Percentiles rank a stretch among this genome's conserved stretches.
phyloP scores from a whole-genome alignment of 2,888 invertebrate species.

The Chalcis sispes region DNA sequence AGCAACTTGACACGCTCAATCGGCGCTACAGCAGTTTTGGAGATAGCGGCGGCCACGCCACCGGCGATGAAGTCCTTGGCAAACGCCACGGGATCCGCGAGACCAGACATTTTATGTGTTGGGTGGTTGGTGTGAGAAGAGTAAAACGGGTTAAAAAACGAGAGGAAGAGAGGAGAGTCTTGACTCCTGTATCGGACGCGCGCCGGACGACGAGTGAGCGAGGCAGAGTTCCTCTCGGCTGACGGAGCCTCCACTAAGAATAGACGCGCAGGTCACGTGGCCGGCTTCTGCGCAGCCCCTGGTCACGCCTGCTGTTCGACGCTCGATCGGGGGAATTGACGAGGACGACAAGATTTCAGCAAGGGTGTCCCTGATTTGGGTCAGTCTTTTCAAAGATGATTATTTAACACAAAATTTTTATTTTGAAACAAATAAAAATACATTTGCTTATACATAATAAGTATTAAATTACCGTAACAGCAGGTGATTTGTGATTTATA shows the following conservation, averaged over 20 bases:
- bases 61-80: constrained; percentile 94
- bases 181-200: constrained; percentile 77
- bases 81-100: constrained; percentile 88
- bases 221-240: constrained; percentile 67
- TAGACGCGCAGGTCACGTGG: constrained; percentile 74
- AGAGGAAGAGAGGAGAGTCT: constrained; percentile 71
- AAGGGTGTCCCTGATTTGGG: too few relatives aligned
- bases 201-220: constrained; percentile 78
- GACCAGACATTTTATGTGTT: constrained; percentile 73
- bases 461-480: background rate
- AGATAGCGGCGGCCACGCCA: constrained; percentile 93
- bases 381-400: background rate
- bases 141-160: constrained; percentile 67
- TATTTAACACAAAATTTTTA: too few relatives aligned
- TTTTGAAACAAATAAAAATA: too few relatives aligned
- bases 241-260: constrained; percentile 71
- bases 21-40: constrained; percentile 96
- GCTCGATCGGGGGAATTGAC: background rate
- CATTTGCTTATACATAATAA: too few relatives aligned
- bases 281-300: constrained; percentile 66
- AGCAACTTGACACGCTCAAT: constrained; percentile 96
- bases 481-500: constrained; percentile 1
- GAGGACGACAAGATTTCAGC: background rate
- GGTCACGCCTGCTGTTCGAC: constrained; percentile 27
- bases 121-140: constrained; percentile 59